These are phyloP conservation scores for Cremastinae sp. DNA, from an alignment of 2,888 invertebrate genomes.

Conservation along the genomic window DNA sequence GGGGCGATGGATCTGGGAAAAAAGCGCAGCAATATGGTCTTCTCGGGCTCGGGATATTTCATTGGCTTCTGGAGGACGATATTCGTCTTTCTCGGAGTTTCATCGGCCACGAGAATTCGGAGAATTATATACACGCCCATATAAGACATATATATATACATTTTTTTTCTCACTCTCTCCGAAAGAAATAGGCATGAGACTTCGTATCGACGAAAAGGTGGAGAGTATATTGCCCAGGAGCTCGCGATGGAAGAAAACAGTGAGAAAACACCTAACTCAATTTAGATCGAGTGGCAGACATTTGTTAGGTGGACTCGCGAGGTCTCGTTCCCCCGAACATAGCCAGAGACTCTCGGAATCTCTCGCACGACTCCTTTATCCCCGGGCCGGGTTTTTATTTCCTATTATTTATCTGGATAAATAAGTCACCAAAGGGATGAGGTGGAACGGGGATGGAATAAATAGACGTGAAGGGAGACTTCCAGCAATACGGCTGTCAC, in stretches of 20 bases:
- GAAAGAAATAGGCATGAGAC: slow-evolving; percentile 59
- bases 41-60: slow-evolving; percentile 70
- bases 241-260: slow-evolving; percentile 49
- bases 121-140: slow-evolving; percentile 43
- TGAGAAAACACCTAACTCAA: slow-evolving; percentile 78
- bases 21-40: slow-evolving; percentile 76
- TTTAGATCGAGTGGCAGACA: slow-evolving; percentile 80
- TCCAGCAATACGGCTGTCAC: neutral
- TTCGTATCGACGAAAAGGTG: slow-evolving; percentile 64
- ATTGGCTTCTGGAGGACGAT: slow-evolving; percentile 39
- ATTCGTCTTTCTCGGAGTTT: slow-evolving; percentile 37
- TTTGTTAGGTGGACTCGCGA: slow-evolving; percentile 77
- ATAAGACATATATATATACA: neutral
- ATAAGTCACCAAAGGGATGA: slow-evolving; percentile 68
- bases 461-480: slow-evolving; percentile 31
- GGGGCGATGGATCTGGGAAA: slow-evolving; percentile 62
- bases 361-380: slow-evolving; percentile 66
- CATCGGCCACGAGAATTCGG: slow-evolving; percentile 64
- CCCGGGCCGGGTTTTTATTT: slow-evolving; percentile 74
- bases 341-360: slow-evolving; percentile 26
- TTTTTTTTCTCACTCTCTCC: neutral
- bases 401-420: slow-evolving; percentile 80
- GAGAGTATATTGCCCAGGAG: slow-evolving; percentile 60
- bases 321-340: slow-evolving; percentile 62
- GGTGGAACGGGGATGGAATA: slow-evolving; percentile 50